These are phyloP conservation scores for Stictonetta naevosa DNA, from an alignment of 2,113 vertebrate species.

Conservation along the genomic window DNA sequence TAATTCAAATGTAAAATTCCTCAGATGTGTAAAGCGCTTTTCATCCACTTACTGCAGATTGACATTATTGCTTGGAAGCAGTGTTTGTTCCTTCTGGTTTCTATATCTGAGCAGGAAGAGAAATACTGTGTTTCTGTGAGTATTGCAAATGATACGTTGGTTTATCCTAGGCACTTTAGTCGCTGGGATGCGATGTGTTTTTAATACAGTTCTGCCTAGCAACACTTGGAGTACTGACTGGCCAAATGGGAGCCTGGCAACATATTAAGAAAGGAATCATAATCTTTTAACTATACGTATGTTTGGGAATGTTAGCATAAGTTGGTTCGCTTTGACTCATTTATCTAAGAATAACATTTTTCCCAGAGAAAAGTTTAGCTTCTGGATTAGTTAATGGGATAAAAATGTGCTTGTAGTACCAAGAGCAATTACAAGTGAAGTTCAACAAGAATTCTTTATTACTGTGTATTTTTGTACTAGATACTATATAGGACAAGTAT, in stretches of 20 bases:
- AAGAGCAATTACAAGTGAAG: neutral
- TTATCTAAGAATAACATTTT: conserved; percentile 38
- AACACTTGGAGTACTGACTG: conserved; percentile 35
- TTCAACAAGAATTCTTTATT: neutral
- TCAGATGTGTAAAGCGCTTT: neutral
- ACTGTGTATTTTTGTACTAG: neutral
- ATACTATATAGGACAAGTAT: neutral
- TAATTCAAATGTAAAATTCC: neutral
- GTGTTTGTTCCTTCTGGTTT: neutral
- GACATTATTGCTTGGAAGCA: neutral
- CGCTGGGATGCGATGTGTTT: conserved; percentile 3
- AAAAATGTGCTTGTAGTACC: conserved; percentile 24
- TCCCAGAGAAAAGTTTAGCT: neutral
- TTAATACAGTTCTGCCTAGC: conserved; percentile 54
- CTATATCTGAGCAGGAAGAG: neutral
- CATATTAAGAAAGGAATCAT: neutral
- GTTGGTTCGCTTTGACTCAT: neutral
- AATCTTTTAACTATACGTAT: conserved; percentile 31
- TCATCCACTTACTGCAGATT: neutral
- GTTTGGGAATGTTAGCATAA: conserved; percentile 40
- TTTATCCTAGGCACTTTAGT: conserved; percentile 21
- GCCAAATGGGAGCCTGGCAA: neutral
- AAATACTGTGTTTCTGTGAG: neutral
- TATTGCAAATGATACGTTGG: neutral
- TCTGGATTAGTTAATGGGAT: conserved; percentile 9